Base-by-base conservation (phyloP, 64 coral and sea anemone species). In the Astreopora myriophthalma region DNA sequence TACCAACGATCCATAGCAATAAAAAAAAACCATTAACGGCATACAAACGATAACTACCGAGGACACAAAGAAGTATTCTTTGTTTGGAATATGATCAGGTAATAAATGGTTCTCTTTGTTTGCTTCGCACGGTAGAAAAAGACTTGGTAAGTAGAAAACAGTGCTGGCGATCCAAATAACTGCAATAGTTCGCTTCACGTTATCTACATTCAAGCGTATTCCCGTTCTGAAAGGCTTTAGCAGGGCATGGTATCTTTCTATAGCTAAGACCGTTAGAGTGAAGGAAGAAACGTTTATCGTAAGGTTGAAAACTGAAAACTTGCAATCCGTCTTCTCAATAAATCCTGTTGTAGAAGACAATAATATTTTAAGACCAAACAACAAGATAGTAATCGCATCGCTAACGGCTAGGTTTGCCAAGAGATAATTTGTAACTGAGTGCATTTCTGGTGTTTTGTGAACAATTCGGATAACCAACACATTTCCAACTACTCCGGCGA, bases 1-100 rank as follows among this genome's bases (percentile, higher is more conserved):
- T 14, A 89, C 77, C 11, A 89, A 61, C 16, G 29, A 37, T 78
- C 73, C 49, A 20, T 89, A 89, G 33, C 87, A 89, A 52, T 38
- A 51, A 17, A 89, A 20, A 36, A 58, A 76, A 5, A 89, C 26
- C 3, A 29, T 60, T 3, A 77, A 37, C 0, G 87, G 87, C 7
- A 36, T 46, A 33, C 55, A 88, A 30, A 88, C 55, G 46, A 67
- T 72, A 11, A 88, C 34, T 5, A 3, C 23, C 6, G 23, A 24
- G 5, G 5, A 25, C 3, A 26, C 3, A 22, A 64, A 25, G 4
- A 26, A 64, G 10, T 17, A 3, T 58, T 58, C 19, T 14, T 13
- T 3, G 10, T 13, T 20, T 58, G 10, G 3, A 58, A 14, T 46
- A 11, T 46, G 42, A 46, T 6, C 42, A 4, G 42, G 42, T n/a